Evolutionary conservation across 2,113 vertebrate genomes (phyloP).

Genomic region (Sebastes fasciatus): DNA sequence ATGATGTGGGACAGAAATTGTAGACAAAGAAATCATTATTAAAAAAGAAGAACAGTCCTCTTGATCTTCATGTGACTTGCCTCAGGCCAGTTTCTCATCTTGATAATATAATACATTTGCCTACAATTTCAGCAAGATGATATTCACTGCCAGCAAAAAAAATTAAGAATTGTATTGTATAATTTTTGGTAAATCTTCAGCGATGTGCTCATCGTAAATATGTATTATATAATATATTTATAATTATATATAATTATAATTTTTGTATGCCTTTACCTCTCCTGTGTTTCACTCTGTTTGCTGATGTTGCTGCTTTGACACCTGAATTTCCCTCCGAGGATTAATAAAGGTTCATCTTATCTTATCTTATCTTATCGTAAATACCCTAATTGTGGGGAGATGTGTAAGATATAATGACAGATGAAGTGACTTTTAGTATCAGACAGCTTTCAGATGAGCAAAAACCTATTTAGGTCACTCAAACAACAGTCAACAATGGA

Average conservation of each 20-base stretch:
- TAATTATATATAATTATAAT: too few species aligned
- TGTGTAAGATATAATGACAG: background rate
- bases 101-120: background rate
- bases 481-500: background rate
- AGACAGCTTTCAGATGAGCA: background rate
- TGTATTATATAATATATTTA: too few species aligned
- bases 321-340: too few species aligned
- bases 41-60: background rate
- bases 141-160: background rate
- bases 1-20: background rate
- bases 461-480: conserved; percentile 7
- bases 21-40: conserved; percentile 52
- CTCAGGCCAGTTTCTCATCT: conserved; percentile 1
- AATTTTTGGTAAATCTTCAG: background rate
- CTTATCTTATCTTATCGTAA: background rate
- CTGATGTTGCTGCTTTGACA: too few species aligned
- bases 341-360: too few species aligned
- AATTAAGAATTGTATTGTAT: background rate
- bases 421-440: background rate
- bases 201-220: background rate
- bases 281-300: too few species aligned
- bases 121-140: background rate
- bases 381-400: background rate
- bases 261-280: too few species aligned
- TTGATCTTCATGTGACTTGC: conserved; percentile 65